Evolutionary conservation across 2,797 vertebrate genomes (phyloP).

Genomic region (Pitangus sulphuratus): DNA sequence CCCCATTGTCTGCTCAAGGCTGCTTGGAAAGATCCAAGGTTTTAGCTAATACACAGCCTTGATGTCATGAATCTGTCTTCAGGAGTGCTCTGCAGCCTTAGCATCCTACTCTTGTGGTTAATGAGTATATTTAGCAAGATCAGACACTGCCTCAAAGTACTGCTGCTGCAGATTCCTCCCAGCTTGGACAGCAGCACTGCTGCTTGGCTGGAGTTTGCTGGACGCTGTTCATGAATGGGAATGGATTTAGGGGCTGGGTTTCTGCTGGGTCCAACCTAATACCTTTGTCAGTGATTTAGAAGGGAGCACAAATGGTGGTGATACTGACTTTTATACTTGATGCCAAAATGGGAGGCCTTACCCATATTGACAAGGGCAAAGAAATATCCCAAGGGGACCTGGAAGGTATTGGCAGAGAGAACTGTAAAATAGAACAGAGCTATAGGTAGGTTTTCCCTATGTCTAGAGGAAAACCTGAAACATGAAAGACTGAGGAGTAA

Average conservation of each 20-base stretch:
- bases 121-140: constrained; percentile 51
- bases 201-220: not conserved
- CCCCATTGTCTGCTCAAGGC: not conserved
- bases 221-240: not conserved
- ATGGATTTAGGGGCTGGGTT: constrained; percentile 1
- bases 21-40: not conserved
- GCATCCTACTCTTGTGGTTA: not conserved
- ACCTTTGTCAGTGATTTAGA: constrained; percentile 1
- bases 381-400: not conserved
- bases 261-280: not conserved
- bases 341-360: not conserved
- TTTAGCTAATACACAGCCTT: not conserved
- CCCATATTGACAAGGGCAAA: not conserved
- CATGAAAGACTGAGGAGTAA: not conserved
- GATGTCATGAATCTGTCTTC: not conserved
- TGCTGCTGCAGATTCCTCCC: constrained; percentile 1
- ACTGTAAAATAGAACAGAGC: not conserved
- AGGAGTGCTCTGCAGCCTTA: constrained; percentile 16
- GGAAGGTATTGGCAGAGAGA: not conserved
- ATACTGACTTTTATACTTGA: not conserved
- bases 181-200: not conserved
- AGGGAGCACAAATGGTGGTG: not conserved
- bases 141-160: not conserved
- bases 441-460: not conserved
- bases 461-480: not conserved